Evolutionary conservation across 2,797 vertebrate genomes (phyloP).

Genomic region (Microchirus variegatus): DNA sequence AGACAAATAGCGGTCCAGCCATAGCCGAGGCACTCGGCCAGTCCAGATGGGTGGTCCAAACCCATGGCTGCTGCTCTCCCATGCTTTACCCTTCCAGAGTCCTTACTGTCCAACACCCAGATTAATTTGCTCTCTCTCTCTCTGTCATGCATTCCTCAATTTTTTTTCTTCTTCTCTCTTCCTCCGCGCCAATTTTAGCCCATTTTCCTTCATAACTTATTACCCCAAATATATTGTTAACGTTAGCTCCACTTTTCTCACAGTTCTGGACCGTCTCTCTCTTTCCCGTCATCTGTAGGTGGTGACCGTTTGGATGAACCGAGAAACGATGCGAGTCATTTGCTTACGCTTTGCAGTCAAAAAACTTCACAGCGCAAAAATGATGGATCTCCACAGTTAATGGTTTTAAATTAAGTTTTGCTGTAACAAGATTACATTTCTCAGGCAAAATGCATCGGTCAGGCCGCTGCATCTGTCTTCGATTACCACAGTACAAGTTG

Average conservation of each 20-base stretch:
- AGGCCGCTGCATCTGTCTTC: constrained; percentile 6
- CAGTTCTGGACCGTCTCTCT: background rate
- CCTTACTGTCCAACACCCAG: constrained; percentile 46
- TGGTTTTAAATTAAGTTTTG: background rate
- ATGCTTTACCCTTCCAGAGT: constrained; percentile 38
- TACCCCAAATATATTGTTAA: no score
- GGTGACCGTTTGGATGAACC: background rate
- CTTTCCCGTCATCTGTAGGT: background rate
- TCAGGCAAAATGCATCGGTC: constrained; percentile 1
- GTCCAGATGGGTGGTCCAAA: constrained; percentile 73
- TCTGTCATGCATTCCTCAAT: constrained; percentile 19
- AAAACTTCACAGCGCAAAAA: background rate
- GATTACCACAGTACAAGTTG: background rate
- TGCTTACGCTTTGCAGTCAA: background rate
- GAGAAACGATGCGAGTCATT: background rate
- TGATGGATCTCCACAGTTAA: background rate
- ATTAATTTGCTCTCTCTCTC: constrained; percentile 10
- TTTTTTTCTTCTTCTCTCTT: constrained; percentile 10
- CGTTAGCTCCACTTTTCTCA: background rate
- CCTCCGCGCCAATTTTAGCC: no score
- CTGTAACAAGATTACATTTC: constrained; percentile 1
- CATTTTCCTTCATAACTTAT: no score
- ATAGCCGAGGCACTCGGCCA: constrained; percentile 59
- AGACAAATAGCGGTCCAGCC: constrained; percentile 34
- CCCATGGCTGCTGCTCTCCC: constrained; percentile 45